Evolutionary conservation across 2,113 vertebrate species (phyloP).

Genomic region (Apeltes quadracus): DNA sequence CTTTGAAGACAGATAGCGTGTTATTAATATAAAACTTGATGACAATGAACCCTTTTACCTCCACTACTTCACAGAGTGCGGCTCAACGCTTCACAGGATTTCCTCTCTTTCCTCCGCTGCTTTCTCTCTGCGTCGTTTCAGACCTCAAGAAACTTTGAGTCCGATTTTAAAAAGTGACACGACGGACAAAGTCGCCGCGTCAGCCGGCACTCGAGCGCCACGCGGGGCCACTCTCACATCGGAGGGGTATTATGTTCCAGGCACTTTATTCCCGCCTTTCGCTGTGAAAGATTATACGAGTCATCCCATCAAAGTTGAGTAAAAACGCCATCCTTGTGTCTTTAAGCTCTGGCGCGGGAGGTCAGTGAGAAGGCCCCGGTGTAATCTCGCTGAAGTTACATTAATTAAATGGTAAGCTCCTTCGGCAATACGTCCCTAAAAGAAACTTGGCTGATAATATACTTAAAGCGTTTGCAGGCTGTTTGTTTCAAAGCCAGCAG

Average conservation of each 20-base stretch:
- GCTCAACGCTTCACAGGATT: neutral
- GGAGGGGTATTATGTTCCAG: conserved; percentile 93
- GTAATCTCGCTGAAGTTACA: conserved; percentile 99
- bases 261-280: conserved; percentile 92
- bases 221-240: conserved; percentile 83
- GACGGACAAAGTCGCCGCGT: conserved; percentile 16
- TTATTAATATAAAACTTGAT: neutral
- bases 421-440: conserved; percentile 96
- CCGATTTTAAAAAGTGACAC: conserved; percentile 29
- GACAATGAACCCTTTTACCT: neutral
- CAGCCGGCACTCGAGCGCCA: conserved; percentile 78
- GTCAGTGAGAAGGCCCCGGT: conserved; percentile 96
- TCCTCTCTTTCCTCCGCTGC: no score
- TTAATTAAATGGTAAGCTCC: conserved; percentile 99
- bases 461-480: conserved; percentile 92
- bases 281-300: conserved; percentile 97
- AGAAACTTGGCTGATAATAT: conserved; percentile 98
- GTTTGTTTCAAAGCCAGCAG: conserved; percentile 93
- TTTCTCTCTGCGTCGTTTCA: neutral
- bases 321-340: conserved; percentile 96
- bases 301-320: conserved; percentile 99
- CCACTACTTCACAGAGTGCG: neutral
- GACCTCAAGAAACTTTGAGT: neutral
- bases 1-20: neutral
- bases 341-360: conserved; percentile 94